Base-by-base conservation (phyloP, 1,140 invertebrate genomes). In the Hirudo medicinalis region DNA sequence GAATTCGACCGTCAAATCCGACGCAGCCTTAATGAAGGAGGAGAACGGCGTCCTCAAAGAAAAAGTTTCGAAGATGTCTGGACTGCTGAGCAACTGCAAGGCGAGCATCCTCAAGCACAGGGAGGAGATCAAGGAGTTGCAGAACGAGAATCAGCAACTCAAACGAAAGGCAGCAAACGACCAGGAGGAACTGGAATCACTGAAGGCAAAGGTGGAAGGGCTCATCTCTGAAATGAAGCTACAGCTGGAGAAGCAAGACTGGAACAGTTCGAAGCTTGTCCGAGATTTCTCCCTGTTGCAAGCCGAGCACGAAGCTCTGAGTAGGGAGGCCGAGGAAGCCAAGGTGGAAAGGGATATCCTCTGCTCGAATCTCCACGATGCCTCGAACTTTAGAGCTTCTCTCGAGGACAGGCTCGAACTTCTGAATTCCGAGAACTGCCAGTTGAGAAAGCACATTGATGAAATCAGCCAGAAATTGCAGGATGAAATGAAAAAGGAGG, bases 401-500 rank as follows among this genome's bases (percentile, higher is more conserved):
- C 29, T 63, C 8, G 57, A 63, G 15, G 9, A 22, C 3, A 63
- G 15, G 19, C 9, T 25, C 57, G 57, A 63, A 63, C 11, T 25
- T n/a, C 57, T 63, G 22, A 11, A 49, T 25, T 36, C 40, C 2
- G 69, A 70, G 53, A 70, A 70, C 43, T 11, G 11, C 19, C 40
- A n/a, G 20, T 43, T 70, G n/a, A 22, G 19, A 36, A 25, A 70
- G 25, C 40, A n/a, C 0, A 17, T 70, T 53, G 49, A 70, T 9
- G 43, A 36, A 25, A 27, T 53, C 40, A 54, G n/a, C 19, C n/a
- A 19, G 53, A 49, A 70, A 54, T 70, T 74, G 84, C 8, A 83
- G 80, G 53, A 75, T 20, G 84, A 80, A 72, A 81, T 83, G 72
- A 78, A 81, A 9, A 82, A 83, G 71, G 84, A 85, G 0, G 84